phyloP scores from a whole-genome alignment of 2,888 invertebrate species.

The Microchrysa polita region DNA sequence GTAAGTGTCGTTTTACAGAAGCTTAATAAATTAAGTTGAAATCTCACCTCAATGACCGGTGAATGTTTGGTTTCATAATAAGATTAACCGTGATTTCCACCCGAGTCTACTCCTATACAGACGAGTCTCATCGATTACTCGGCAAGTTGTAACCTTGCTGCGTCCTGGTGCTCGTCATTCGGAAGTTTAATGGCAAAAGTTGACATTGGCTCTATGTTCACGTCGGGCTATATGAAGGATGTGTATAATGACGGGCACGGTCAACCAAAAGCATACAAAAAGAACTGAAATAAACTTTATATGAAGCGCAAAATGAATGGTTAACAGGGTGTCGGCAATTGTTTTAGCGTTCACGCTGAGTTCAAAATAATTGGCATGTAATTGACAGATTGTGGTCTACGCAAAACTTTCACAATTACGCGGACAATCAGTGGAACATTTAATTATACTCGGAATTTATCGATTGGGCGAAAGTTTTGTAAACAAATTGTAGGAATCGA shows the following conservation, averaged over 20 bases:
- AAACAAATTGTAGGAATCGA: neutral
- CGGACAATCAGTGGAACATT: slow-evolving; percentile 35
- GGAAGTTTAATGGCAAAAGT: slow-evolving; percentile 13
- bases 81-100: slow-evolving; percentile 42
- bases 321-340: slow-evolving; percentile 9
- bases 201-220: neutral
- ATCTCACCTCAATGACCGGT: slow-evolving; percentile 44
- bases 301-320: neutral
- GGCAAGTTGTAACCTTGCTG: neutral
- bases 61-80: slow-evolving; percentile 18
- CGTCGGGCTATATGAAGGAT: neutral
- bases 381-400: slow-evolving; percentile 46
- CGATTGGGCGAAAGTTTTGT: neutral
- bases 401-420: slow-evolving; percentile 45
- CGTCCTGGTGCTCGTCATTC: neutral
- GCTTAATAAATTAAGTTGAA: slow-evolving; percentile 40
- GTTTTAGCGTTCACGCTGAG: slow-evolving; percentile 5
- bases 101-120: slow-evolving; percentile 3
- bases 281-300: too few relatives aligned
- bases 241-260: slow-evolving; percentile 1
- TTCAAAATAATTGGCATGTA: slow-evolving; percentile 43
- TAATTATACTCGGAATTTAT: slow-evolving; percentile 17
- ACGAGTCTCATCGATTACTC: neutral
- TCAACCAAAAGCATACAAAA: neutral
- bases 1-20: neutral